Evolutionary conservation across 2,113 vertebrate species (phyloP), one percentile per base, ranked within the genome.

Genomic region (Panurus biarmicus): DNA sequence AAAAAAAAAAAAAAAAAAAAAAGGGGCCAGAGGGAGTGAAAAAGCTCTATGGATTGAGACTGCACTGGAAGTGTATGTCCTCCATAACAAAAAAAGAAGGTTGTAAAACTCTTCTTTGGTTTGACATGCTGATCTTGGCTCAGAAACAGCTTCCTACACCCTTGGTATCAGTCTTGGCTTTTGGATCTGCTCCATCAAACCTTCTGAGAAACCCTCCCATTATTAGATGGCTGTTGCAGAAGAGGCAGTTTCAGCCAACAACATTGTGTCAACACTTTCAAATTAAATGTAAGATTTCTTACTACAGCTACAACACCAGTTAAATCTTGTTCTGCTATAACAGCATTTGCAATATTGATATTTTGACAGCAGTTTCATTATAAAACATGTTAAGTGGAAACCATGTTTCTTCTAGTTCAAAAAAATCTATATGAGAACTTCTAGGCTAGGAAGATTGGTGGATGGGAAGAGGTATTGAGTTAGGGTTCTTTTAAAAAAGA

Each of bases 1-100:
- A 98, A 72, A 99, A 99, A 78, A 99, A n/a, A n/a, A n/a, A n/a
- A n/a, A 7, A 19, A 13, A 23, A 53, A 26, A 53, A 10, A 38
- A 38, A 3, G 3, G 14, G 17, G 10, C 33, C 53, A 14, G 25
- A 31, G 3, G 3, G 1, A 6, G 3, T 15, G 6, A n/a, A 60
- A 78, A 85, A 78, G 26, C 28, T 62, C 26, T 78, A 24, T 33
- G n/a, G 18, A 66, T 53, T 62, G 51, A 74, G 14, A 31, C 10
- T 60, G 44, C 23, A 24, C 22, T 54, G 19, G 6, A 84, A 84
- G 12, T 51, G 14, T 76, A 54, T 3, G 5, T 35, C 29, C 16
- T 80, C 14, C 60, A 86, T 40, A 80, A 38, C 5, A 75, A 75
- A 69, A 45, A 81, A 18, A 4, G 20, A 75, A 77, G 24, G 48